Evolutionary conservation across 2,888 invertebrate species (phyloP).

Genomic region (Rotaria magnacalcarata): DNA sequence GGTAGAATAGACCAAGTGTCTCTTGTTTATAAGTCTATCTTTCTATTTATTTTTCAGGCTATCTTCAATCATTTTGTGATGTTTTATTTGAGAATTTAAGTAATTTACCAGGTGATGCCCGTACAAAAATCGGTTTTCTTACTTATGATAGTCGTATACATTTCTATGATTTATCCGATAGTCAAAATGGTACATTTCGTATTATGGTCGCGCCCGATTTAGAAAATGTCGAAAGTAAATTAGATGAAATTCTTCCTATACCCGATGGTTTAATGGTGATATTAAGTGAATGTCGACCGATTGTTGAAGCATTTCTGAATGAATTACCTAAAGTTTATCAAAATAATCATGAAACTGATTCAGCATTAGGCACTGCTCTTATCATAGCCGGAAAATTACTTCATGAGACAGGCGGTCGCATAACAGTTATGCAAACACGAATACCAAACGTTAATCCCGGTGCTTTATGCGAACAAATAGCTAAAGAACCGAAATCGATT

Average conservation of each 20-base stretch:
- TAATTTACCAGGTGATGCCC: constrained; percentile 84
- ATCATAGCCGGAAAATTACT: constrained; percentile 85
- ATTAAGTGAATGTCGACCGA: constrained; percentile 75
- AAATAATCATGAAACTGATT: constrained; percentile 68
- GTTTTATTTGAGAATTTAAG: constrained; percentile 74
- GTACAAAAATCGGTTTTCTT: constrained; percentile 87
- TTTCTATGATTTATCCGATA: constrained; percentile 68
- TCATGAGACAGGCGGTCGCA: constrained; percentile 83
- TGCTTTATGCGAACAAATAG: constrained; percentile 72
- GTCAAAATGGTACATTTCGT: constrained; percentile 58
- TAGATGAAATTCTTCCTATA: constrained; percentile 86
- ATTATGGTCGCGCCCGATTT: constrained; percentile 75
- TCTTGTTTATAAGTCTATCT: constrained; percentile 40
- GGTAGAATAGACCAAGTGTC: constrained; percentile 55
- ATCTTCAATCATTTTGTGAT: constrained; percentile 76
- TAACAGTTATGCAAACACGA: constrained; percentile 87
- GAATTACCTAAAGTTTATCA: constrained; percentile 73
- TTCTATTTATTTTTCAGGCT: constrained; percentile 61
- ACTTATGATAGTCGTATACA: constrained; percentile 85
- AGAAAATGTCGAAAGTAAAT: constrained; percentile 37
- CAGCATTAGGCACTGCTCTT: constrained; percentile 84
- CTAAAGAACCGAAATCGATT: constrained; percentile 75
- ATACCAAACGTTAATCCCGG: constrained; percentile 74
- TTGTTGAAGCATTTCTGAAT: constrained; percentile 58
- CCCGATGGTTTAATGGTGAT: constrained; percentile 88